Base-by-base conservation (phyloP, 2,797 vertebrate species). In the Sciurus vulgaris region DNA sequence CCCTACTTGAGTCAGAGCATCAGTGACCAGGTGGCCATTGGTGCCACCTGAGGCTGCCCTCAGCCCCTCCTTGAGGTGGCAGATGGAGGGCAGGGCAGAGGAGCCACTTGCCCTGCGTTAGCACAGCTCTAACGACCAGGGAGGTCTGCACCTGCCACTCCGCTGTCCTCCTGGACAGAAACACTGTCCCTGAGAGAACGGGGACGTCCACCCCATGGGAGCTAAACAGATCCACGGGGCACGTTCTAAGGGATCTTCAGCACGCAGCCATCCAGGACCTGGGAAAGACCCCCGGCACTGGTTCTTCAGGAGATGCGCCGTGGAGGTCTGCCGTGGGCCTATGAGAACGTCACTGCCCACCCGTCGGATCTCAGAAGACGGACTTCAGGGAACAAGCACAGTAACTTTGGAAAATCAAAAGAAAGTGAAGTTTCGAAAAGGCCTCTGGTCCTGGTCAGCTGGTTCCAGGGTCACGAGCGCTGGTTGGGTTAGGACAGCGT, bases 311-410 rank as follows among this genome's bases (percentile, higher is more conserved):
- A 91, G 14, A 69, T 79, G 3, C 7, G 15, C n/a, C 56, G 47
- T 81, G 86, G 5, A 35, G 63, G 6, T 88, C 94, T 93, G 38
- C 38, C 74, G 35, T 83, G 67, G 44, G 44, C 89, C 81, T 83
- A 73, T 87, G 76, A 79, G 83, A 63, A 59, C 81, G 44, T 38
- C n/a, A 59, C 51, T 70, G 3, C 14, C n/a, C 41, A 70, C 18
- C 28, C 1, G 3, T 78, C 8, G 69, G 56, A 69, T 7, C 35
- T 91, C 56, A 54, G 33, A 86, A 95, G 33, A 92, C 77, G 33
- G 56, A 47, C 11, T 33, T 59, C 44, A 70, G 18, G 93, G 69
- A 89, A 79, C 5, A 61, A 9, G 20, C 59, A 26, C 38, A 77
- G 9, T 83, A 22, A 38, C 38, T 38, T 4, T 38, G 73, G 3